A percentile compares a stretch with the other conserved stretches of the same genome.
Conservation (phyloP, 2,797 vertebrate genomes). For the Cheirogaleus major region DNA sequence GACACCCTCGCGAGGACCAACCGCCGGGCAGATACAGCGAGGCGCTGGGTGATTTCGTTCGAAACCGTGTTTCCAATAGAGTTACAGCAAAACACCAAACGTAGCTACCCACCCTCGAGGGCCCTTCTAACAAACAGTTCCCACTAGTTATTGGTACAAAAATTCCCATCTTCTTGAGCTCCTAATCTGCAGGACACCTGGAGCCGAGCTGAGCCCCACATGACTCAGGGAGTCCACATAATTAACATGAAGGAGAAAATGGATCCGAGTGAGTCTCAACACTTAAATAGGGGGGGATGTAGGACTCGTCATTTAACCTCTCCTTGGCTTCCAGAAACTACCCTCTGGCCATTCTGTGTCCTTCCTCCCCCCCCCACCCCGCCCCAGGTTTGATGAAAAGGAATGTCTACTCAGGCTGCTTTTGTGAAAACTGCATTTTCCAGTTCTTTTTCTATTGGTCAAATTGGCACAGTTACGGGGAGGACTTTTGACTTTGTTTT, state of each 20-base stretch:
- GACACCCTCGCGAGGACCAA: background rate
- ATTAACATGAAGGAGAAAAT: constrained; percentile 82
- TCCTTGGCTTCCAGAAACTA: constrained; percentile 63
- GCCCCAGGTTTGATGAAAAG: background rate
- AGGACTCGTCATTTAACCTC: constrained; percentile 54
- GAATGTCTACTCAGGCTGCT: background rate
- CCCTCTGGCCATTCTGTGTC: constrained; percentile 20
- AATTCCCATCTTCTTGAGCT: constrained; percentile 56
- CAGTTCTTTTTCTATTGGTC: constrained; percentile 42
- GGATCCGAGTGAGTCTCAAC: constrained; percentile 78
- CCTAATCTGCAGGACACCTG: constrained; percentile 75
- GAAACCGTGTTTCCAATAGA: constrained; percentile 34
- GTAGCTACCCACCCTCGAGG: background rate
- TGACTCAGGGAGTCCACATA: constrained; percentile 69
- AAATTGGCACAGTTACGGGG: constrained; percentile 28
- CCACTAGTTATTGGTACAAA: constrained; percentile 32
- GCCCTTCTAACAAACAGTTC: constrained; percentile 13
- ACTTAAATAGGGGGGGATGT: constrained; percentile 53
- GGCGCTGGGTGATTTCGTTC: constrained; percentile 54
- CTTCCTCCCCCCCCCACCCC: background rate
- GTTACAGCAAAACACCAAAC: background rate
- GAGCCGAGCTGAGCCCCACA: constrained; percentile 55
- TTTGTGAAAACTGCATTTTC: constrained; percentile 36
- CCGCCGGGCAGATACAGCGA: background rate
- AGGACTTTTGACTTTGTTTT: constrained; percentile 33